Conservation (phyloP, 1,140 invertebrate species). For the Lithobius niger region DNA sequence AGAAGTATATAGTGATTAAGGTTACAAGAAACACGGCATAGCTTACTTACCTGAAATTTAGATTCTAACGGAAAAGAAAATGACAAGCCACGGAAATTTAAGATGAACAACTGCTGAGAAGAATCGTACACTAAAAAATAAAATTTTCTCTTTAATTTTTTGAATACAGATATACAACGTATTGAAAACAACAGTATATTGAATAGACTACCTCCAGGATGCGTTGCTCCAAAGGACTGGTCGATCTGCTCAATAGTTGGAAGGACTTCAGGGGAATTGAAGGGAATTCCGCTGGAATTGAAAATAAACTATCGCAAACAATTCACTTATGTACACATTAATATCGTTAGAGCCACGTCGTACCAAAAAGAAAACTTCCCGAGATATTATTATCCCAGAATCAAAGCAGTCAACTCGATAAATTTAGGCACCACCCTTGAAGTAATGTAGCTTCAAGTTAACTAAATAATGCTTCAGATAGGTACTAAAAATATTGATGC, state of each 20-base stretch:
- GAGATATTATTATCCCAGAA: too few relatives aligned
- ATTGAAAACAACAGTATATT: neutral
- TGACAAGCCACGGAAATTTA: constrained; percentile 87
- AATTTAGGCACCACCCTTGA: too few relatives aligned
- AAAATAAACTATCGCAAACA: constrained; percentile 4
- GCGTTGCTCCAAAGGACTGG: constrained; percentile 95
- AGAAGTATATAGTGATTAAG: too few relatives aligned
- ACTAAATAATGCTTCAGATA: too few relatives aligned
- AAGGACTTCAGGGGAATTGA: constrained; percentile 87
- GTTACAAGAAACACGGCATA: too few relatives aligned
- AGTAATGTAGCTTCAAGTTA: too few relatives aligned
- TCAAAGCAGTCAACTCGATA: too few relatives aligned
- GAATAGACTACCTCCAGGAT: constrained; percentile 53
- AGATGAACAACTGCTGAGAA: constrained; percentile 80
- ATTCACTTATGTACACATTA: too few relatives aligned
- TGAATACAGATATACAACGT: neutral
- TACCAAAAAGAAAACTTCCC: too few relatives aligned
- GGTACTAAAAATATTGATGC: too few relatives aligned
- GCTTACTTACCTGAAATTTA: constrained; percentile 59
- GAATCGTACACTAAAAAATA: constrained; percentile 63
- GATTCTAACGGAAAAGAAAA: constrained; percentile 93
- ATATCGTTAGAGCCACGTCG: too few relatives aligned
- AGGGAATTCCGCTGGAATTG: constrained; percentile 60
- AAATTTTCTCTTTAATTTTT: neutral
- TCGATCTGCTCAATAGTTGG: constrained; percentile 95